Evolutionary conservation across 2,797 vertebrate genomes (phyloP).

Genomic region (Sylvia borin): DNA sequence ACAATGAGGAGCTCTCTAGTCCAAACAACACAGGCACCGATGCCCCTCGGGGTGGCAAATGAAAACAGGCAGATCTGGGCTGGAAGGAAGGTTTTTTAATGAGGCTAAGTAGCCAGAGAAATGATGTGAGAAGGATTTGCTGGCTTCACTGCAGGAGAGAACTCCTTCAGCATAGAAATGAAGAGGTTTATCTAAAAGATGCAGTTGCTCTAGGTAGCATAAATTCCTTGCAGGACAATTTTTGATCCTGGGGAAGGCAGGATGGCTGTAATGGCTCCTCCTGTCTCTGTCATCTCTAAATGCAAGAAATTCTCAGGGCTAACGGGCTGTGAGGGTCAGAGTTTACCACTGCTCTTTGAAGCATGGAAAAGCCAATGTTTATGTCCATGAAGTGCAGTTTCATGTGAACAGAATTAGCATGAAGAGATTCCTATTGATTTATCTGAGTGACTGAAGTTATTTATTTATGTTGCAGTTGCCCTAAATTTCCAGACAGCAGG

Average conservation of each 20-base stretch:
- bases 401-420: neutral
- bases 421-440: neutral
- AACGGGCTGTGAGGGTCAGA: neutral
- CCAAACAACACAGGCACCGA: neutral
- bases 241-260: neutral
- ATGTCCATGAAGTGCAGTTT: neutral
- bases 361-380: neutral
- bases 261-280: neutral
- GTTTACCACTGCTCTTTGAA: neutral
- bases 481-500: conserved; percentile 94
- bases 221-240: neutral
- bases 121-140: neutral
- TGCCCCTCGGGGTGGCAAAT: neutral
- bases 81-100: neutral
- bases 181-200: neutral
- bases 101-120: neutral
- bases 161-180: neutral
- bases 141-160: neutral
- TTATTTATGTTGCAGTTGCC: conserved; percentile 82
- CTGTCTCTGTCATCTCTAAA: neutral
- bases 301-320: neutral
- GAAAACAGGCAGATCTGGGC: neutral
- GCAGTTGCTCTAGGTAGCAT: neutral
- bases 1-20: neutral
- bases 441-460: neutral